Base-by-base conservation (phyloP, 2,797 vertebrate species). In the Acrossocheilus fasciatus region DNA sequence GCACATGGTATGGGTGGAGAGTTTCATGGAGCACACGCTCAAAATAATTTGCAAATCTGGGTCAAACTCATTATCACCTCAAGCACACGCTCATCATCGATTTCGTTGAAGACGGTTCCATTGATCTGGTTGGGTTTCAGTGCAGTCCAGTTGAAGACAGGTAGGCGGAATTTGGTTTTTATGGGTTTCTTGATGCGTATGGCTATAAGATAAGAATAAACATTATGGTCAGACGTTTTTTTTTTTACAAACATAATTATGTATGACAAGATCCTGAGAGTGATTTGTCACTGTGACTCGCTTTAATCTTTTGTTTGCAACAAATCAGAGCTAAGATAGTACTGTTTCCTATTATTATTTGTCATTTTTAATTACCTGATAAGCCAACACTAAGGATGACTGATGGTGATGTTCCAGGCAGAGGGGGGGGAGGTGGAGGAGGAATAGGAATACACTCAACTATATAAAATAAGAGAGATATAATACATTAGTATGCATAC, bases 111-210 rank as follows among this genome's bases (percentile, higher is more conserved):
- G 89, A 99, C 98, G 0, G 98, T 99, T 85, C 98, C 98, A 0
- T 97, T 99, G 94, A 99, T 99, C 95, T 99, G 98, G 94, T 98
- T 99, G 93, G 98, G 98, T 91, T 99, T 99, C 88, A 99, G 91
- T 0, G 98, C 98, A 0, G 98, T 97, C 98, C 98, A 99, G 93
- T 99, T 99, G 92, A 99, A 99, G 80, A 99, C 96, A 0, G 98
- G 98, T 89, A 99, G 84, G 6, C 98, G 98, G 95, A 99, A 99
- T 91, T 99, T 99, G 57, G 98, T 99, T 95, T 99, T 99, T 91
- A 99, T 99, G 47, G 98, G 98, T 81, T 98, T 99, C 96, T 99
- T 99, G 91, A 99, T 99, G 41, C 97, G 95, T 92, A 98, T 98
- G 8, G 98, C 98, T 99, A 91, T 15, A 30, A 79, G 20, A 73